phyloP scores from a whole-genome alignment of 2,888 invertebrate genomes.

The Archips crataeganus region DNA sequence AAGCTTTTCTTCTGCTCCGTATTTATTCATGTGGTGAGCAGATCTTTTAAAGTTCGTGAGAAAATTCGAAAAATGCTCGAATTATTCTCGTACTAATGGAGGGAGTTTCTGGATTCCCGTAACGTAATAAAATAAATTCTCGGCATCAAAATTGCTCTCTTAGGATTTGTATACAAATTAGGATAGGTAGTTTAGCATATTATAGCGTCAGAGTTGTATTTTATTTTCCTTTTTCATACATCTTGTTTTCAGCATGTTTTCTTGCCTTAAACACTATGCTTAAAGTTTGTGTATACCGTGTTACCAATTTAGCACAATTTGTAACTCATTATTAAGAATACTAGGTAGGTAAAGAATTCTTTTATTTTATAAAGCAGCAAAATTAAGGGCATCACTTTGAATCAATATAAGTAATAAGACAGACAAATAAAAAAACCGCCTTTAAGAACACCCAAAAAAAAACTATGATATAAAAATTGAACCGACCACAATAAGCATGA shows the following conservation, averaged over 20 bases:
- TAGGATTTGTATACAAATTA: background rate
- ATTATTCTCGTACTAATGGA: conserved; percentile 22
- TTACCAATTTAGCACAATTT: background rate
- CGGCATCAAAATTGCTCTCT: background rate
- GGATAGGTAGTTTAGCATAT: background rate
- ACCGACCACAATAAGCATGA: too few relatives aligned
- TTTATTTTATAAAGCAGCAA: too few relatives aligned
- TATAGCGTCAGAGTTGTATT: background rate
- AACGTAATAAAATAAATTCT: conserved; percentile 4
- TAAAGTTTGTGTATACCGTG: background rate
- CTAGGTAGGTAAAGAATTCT: too few relatives aligned
- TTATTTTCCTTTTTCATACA: background rate
- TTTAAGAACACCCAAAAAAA: too few relatives aligned
- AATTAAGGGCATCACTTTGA: too few relatives aligned
- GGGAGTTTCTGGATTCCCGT: conserved; percentile 5
- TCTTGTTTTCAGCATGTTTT: background rate
- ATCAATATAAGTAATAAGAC: too few relatives aligned
- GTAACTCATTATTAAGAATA: too few relatives aligned
- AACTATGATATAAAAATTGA: too few relatives aligned
- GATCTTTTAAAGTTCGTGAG: conserved; percentile 61
- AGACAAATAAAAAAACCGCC: too few relatives aligned
- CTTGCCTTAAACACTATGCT: background rate
- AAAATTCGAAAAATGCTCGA: conserved; percentile 53
- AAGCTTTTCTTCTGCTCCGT: too few relatives aligned
- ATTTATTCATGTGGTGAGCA: conserved; percentile 46